Conservation (phyloP, 2,113 vertebrate genomes). For the Charina bottae region DNA sequence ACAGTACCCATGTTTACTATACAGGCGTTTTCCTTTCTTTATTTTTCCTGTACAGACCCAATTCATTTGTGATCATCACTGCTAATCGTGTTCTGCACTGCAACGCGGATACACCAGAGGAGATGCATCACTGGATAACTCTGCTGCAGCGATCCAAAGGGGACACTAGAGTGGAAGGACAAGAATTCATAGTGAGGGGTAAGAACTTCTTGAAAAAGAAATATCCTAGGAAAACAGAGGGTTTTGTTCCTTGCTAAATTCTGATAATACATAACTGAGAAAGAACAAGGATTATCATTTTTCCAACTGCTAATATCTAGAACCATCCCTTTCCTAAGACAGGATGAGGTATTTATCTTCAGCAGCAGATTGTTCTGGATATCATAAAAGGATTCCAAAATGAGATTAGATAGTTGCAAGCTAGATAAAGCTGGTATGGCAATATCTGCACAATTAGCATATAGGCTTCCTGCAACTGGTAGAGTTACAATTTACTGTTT, state of each 20-base stretch:
- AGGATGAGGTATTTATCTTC: neutral
- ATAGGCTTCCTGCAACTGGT: neutral
- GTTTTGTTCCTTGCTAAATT: neutral
- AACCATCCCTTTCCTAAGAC: neutral
- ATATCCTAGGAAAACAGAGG: neutral
- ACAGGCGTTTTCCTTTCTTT: conserved; percentile 33
- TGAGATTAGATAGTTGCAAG: neutral
- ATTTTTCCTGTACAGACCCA: conserved; percentile 76
- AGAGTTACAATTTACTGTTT: neutral
- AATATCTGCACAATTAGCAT: neutral
- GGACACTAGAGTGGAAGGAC: conserved; percentile 92
- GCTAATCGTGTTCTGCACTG: conserved; percentile 96
- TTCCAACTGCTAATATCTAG: neutral
- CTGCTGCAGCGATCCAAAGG: conserved; percentile 95
- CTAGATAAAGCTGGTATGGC: neutral
- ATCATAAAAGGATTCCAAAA: neutral
- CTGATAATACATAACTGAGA: neutral
- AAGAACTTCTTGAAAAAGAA: conserved; percentile 45
- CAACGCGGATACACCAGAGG: conserved; percentile 93
- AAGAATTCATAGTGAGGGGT: conserved; percentile 98
- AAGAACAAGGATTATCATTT: neutral
- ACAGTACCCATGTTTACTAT: neutral
- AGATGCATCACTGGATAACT: conserved; percentile 99
- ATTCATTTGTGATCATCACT: conserved; percentile 97
- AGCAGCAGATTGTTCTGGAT: neutral